Conservation (phyloP, 2,797 vertebrate genomes). For the Mastacembelus armatus region DNA sequence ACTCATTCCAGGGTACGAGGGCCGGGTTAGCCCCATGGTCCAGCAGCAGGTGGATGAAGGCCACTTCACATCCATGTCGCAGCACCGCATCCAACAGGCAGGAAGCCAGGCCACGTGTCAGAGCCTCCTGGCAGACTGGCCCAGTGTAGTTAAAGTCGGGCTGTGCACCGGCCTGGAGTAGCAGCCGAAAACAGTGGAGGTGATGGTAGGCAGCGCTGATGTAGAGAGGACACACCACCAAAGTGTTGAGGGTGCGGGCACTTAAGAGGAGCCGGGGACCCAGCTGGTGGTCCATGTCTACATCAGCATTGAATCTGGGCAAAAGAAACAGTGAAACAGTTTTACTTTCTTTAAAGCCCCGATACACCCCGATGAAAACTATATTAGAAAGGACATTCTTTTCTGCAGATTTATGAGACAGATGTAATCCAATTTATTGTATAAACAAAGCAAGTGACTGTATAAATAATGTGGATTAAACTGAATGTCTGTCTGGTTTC, state of each 20-base stretch:
- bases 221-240: constrained; percentile 94
- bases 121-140: constrained; percentile 86
- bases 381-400: not conserved
- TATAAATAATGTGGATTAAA: not conserved
- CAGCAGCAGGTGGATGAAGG: constrained; percentile 89
- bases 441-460: not conserved
- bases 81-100: constrained; percentile 94
- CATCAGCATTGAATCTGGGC: constrained; percentile 90
- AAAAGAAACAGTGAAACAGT: not conserved
- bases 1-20: constrained; percentile 87
- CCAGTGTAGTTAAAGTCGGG: constrained; percentile 94
- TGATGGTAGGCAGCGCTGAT: constrained; percentile 96
- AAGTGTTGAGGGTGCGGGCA: constrained; percentile 88
- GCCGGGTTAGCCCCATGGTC: constrained; percentile 91
- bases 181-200: constrained; percentile 90
- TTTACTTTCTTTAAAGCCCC: not conserved
- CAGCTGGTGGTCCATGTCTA: constrained; percentile 91
- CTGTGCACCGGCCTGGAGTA: constrained; percentile 92
- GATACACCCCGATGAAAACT: not conserved
- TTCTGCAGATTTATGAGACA: not conserved
- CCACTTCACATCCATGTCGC: constrained; percentile 89
- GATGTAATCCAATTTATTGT: not conserved
- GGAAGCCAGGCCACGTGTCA: constrained; percentile 87
- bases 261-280: constrained; percentile 81
- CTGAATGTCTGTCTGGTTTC: not conserved